These are phyloP conservation scores for Saccostrea cuccullata DNA, from an alignment of 1,140 invertebrate species.

Conservation along the genomic window DNA sequence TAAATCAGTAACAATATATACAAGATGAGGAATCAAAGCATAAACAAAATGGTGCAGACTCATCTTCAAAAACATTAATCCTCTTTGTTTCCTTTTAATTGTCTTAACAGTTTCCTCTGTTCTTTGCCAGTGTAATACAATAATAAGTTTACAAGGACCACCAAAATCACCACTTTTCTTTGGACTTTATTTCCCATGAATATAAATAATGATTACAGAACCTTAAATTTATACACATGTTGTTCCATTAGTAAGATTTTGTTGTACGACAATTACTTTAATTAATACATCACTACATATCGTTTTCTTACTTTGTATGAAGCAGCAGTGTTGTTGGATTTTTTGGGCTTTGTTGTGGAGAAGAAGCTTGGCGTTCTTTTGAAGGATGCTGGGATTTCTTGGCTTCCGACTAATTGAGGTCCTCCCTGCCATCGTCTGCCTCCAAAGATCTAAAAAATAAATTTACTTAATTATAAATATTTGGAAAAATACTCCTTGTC, in stretches of 20 bases:
- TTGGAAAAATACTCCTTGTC: background rate
- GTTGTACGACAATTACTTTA: too few species aligned
- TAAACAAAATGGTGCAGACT: too few species aligned
- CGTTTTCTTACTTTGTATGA: conserved; percentile 57
- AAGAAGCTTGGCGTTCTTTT: conserved; percentile 76
- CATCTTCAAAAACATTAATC: conserved; percentile 38
- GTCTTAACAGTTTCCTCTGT: too few species aligned
- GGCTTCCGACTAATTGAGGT: conserved; percentile 57
- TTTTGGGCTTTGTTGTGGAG: conserved; percentile 83
- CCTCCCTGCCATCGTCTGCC: conserved; percentile 81
- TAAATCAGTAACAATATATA: too few species aligned
- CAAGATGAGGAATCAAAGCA: too few species aligned
- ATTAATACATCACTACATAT: background rate
- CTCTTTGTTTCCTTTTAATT: conserved; percentile 43
- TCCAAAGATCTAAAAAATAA: conserved; percentile 86
- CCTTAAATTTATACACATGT: too few species aligned
- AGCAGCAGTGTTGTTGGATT: conserved; percentile 48
- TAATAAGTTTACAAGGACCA: too few species aligned
- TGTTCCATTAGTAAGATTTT: too few species aligned
- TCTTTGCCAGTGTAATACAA: too few species aligned
- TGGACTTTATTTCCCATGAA: too few species aligned
- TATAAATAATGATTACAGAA: too few species aligned
- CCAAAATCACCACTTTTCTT: too few species aligned
- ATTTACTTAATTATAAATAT: background rate
- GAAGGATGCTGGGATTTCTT: conserved; percentile 65